Percentiles rank a stretch among this genome's conserved stretches.
phyloP scores from a whole-genome alignment of 2,113 vertebrate species.

The Cottus gobio region DNA sequence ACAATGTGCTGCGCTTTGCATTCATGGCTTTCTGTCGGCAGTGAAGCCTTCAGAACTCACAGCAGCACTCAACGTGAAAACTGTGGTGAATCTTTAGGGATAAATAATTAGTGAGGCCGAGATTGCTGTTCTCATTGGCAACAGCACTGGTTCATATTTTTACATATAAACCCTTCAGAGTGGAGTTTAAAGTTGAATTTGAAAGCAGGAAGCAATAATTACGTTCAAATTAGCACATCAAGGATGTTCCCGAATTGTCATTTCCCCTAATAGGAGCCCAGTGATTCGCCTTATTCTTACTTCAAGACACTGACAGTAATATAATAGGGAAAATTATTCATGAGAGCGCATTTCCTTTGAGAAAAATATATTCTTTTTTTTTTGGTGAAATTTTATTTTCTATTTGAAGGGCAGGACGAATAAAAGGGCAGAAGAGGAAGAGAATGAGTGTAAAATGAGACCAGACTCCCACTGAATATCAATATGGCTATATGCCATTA shows the following conservation, averaged over 20 bases:
- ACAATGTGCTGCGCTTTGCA: background rate
- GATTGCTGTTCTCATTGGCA: background rate
- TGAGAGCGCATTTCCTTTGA: background rate
- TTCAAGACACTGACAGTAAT: slow-evolving; percentile 16
- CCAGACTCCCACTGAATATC: slow-evolving; percentile 45
- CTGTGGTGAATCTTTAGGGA: background rate
- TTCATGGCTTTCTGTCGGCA: background rate
- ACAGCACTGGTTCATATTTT: slow-evolving; percentile 2
- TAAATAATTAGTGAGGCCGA: slow-evolving; percentile 5
- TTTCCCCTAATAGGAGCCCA: slow-evolving; percentile 4
- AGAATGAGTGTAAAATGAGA: slow-evolving; percentile 38
- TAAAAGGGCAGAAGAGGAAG: slow-evolving; percentile 29
- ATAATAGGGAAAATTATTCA: slow-evolving; percentile 9
- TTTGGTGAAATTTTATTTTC: slow-evolving; percentile 11
- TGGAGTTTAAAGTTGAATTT: slow-evolving; percentile 17
- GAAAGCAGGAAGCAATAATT: slow-evolving; percentile 11
- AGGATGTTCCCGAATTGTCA: slow-evolving; percentile 4
- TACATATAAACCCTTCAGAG: slow-evolving; percentile 7
- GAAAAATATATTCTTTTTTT: background rate
- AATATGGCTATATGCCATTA: slow-evolving; percentile 51
- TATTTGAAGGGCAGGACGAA: slow-evolving; percentile 15
- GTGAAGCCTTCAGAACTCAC: background rate
- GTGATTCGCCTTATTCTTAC: slow-evolving; percentile 19
- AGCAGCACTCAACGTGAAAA: background rate
- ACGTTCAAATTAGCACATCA: slow-evolving; percentile 42